Percentiles rank a stretch among this genome's conserved stretches.
Evolutionary conservation across 2,113 vertebrate genomes (phyloP).

Genomic region (Xiphophorus couchianus): DNA sequence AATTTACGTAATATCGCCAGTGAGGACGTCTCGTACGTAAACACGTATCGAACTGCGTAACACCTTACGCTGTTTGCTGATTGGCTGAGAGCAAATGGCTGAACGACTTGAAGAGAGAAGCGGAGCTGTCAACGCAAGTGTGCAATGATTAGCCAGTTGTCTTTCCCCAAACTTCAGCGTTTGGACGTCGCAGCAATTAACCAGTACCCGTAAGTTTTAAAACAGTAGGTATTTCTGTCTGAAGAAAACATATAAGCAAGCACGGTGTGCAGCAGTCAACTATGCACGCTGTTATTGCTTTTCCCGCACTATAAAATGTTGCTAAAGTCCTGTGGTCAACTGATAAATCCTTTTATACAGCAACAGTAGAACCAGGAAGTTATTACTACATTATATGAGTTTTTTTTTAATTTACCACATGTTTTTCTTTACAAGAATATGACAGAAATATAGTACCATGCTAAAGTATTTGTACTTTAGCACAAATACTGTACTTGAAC

Average conservation of each 20-base stretch:
- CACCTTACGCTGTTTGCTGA: constrained; percentile 6
- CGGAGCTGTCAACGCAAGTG: constrained; percentile 3
- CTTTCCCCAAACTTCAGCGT: background rate
- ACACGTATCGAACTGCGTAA: background rate
- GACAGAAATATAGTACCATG: background rate
- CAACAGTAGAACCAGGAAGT: background rate
- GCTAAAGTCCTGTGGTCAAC: background rate
- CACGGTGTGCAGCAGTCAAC: background rate
- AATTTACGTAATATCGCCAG: constrained; percentile 48
- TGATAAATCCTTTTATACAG: background rate
- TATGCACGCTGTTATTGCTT: background rate
- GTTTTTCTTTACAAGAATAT: no score
- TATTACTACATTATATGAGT: background rate
- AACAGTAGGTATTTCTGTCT: background rate
- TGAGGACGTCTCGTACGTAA: constrained; percentile 10
- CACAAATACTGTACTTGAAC: no score
- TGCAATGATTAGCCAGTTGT: background rate
- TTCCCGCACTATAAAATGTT: background rate
- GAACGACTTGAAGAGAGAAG: constrained; percentile 23
- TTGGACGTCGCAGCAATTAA: constrained; percentile 23
- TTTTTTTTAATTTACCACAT: background rate
- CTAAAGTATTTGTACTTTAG: no score
- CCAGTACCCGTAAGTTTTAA: constrained; percentile 38
- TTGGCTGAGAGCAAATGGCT: constrained; percentile 41
- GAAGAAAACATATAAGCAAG: background rate